A percentile compares a stretch with the other conserved stretches of the same genome.
phyloP scores from a whole-genome alignment of 2,113 vertebrate species.

The Callocephalon fimbriatum region DNA sequence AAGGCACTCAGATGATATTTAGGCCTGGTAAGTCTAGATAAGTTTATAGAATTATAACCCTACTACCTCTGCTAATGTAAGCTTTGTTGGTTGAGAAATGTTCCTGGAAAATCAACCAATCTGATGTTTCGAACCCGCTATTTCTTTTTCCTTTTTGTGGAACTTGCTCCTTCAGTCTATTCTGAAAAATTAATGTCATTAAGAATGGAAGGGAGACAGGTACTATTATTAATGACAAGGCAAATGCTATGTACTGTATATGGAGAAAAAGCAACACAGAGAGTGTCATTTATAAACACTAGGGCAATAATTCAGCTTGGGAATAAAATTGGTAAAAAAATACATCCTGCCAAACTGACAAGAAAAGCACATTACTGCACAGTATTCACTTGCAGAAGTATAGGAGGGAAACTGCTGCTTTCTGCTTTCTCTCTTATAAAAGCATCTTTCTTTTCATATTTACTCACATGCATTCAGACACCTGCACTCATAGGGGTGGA shows the following conservation, averaged over 20 bases:
- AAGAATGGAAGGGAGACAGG: not conserved
- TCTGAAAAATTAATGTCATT: not conserved
- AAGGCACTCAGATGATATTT: not conserved
- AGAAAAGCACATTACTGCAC: not conserved
- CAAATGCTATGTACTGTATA: not conserved
- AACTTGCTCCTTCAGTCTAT: not conserved
- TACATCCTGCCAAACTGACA: slow-evolving; percentile 3
- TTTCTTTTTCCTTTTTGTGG: not conserved
- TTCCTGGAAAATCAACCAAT: not conserved
- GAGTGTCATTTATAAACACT: not conserved
- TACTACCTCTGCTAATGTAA: not conserved
- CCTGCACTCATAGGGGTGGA: not conserved
- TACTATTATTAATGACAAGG: not conserved
- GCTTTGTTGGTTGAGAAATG: not conserved
- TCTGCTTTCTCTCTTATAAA: not conserved
- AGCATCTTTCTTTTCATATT: not conserved
- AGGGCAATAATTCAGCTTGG: not conserved
- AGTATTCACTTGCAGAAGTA: not conserved
- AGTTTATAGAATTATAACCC: not conserved
- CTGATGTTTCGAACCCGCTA: not conserved
- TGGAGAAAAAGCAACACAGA: not conserved
- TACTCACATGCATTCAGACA: not conserved
- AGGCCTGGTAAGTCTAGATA: not conserved
- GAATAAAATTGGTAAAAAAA: slow-evolving; percentile 24
- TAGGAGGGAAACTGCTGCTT: not conserved